phyloP scores from a whole-genome alignment of 92 coral and sea anemone species.

The Phenganax stokvisi region DNA sequence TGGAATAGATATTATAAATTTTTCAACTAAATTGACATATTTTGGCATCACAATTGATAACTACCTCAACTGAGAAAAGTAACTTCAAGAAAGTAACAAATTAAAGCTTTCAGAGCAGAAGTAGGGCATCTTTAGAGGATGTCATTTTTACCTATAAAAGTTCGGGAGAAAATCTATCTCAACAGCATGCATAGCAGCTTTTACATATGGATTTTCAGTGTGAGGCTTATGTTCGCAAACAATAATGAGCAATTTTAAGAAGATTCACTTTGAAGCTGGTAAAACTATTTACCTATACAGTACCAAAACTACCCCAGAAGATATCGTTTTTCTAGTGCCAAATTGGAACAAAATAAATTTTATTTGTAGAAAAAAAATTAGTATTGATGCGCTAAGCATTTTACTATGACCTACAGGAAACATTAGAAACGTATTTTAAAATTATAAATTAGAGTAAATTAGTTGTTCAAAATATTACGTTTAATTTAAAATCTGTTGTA shows the following conservation, averaged over 20 bases:
- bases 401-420: not conserved
- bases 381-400: not conserved
- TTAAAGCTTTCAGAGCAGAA: not conserved
- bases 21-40: not conserved
- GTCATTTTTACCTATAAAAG: not conserved
- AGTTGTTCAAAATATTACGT: too few relatives aligned
- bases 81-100: not conserved
- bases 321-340: not conserved
- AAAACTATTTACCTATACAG: not conserved
- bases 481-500: too few relatives aligned
- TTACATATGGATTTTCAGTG: not conserved
- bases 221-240: not conserved
- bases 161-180: not conserved
- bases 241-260: not conserved
- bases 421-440: not conserved
- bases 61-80: not conserved
- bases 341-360: not conserved
- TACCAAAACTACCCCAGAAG: not conserved
- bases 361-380: not conserved
- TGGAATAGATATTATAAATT: not conserved
- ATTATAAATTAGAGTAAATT: not conserved
- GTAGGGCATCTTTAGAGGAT: not conserved
- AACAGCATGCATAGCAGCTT: not conserved
- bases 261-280: not conserved
- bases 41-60: not conserved